Evolutionary conservation across 2,888 invertebrate species (phyloP).

Genomic region (Pyrochroa serraticornis): DNA sequence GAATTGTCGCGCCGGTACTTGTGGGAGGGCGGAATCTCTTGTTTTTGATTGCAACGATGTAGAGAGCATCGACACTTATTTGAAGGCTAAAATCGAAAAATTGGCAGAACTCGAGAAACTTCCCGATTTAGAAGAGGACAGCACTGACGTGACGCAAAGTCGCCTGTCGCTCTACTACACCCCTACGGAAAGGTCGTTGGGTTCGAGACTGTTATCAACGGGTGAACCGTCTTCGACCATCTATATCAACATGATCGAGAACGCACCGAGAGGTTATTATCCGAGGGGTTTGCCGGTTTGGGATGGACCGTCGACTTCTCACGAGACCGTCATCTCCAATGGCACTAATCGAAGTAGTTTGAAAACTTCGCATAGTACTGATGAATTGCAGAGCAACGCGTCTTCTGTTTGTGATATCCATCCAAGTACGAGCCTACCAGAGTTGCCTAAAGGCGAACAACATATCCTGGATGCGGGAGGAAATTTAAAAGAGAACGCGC

Average conservation of each 20-base stretch:
- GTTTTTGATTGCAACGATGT: conserved; percentile 71
- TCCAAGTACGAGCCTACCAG: conserved; percentile 60
- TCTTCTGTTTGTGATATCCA: conserved; percentile 44
- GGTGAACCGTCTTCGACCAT: conserved; percentile 60
- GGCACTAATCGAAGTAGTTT: conserved; percentile 41
- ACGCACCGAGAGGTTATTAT: conserved; percentile 20
- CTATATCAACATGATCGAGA: conserved; percentile 72
- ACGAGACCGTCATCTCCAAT: conserved; percentile 14
- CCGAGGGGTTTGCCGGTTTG: conserved; percentile 22
- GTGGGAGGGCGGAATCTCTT: conserved; percentile 76
- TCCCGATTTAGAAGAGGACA: conserved; percentile 59
- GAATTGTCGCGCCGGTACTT: conserved; percentile 87
- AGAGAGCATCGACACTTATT: conserved; percentile 69
- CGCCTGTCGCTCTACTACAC: conserved; percentile 81
- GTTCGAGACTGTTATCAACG: conserved; percentile 53
- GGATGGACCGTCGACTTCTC: conserved; percentile 58
- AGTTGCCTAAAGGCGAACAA: conserved; percentile 50
- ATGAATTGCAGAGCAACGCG: conserved; percentile 20
- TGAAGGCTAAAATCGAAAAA: conserved; percentile 70
- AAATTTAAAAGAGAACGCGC: conserved; percentile 55
- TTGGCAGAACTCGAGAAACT: conserved; percentile 67
- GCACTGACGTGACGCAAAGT: conserved; percentile 66
- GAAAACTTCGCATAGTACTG: conserved; percentile 57
- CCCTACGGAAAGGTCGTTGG: conserved; percentile 73
- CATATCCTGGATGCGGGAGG: conserved; percentile 55